A percentile compares a stretch with the other conserved stretches of the same genome.
Conservation (phyloP, 2,113 vertebrate genomes). For the Gnathonemus echidnorhynchus region DNA sequence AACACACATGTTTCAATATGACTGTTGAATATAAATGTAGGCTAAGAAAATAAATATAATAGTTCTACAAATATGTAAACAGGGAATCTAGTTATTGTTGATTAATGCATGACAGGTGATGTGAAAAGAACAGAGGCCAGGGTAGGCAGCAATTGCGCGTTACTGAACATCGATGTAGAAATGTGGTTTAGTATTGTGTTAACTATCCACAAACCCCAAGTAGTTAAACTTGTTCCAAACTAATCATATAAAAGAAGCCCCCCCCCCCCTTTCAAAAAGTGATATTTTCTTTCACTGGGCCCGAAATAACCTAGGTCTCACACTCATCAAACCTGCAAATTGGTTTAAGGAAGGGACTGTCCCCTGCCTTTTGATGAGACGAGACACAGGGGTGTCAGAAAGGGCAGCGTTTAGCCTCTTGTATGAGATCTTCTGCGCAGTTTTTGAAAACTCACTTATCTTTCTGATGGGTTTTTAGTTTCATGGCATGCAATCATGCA, state of each 20-base stretch:
- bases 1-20: neutral
- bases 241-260: neutral
- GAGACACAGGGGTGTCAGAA: neutral
- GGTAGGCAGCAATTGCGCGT: neutral
- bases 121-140: neutral
- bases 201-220: neutral
- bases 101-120: neutral
- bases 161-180: neutral
- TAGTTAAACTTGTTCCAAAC: neutral
- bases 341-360: neutral
- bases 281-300: neutral
- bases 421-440: neutral
- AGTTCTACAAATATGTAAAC: neutral
- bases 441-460: neutral
- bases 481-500: neutral
- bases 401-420: neutral
- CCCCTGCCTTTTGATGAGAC: neutral
- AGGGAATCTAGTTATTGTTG: neutral
- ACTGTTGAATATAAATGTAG: neutral
- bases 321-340: conserved; percentile 7
- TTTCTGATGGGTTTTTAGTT: neutral
- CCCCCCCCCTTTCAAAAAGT: neutral
- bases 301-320: neutral
- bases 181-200: neutral
- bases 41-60: neutral